A percentile compares a stretch with the other conserved stretches of the same genome.
Evolutionary conservation across 1,140 invertebrate genomes (phyloP).

Genomic region (Aphelenchoides fujianensis): DNA sequence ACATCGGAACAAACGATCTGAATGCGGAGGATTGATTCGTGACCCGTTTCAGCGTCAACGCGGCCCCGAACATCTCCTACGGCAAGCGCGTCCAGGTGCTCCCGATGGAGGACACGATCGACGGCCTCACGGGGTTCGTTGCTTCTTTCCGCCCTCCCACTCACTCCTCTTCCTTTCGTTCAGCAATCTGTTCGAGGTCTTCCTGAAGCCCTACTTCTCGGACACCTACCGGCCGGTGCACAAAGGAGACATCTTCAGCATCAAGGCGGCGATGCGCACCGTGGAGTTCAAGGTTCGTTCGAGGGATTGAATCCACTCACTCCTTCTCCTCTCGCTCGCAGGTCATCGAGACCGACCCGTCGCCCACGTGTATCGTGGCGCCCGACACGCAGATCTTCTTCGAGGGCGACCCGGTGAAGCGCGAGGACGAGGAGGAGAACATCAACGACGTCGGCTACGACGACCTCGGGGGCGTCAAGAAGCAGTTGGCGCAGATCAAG

Average conservation of each 20-base stretch:
- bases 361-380: constrained; percentile 95
- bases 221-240: constrained; percentile 98
- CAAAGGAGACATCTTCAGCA: constrained; percentile 95
- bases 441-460: constrained; percentile 97
- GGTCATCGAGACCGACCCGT: constrained; percentile 87
- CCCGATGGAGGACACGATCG: constrained; percentile 97
- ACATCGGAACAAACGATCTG: too few species aligned
- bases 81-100: constrained; percentile 96
- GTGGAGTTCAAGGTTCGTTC: constrained; percentile 96
- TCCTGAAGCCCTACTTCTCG: constrained; percentile 96
- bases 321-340: constrained; percentile 29
- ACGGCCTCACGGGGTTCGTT: constrained; percentile 92
- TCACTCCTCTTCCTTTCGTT: too few species aligned
- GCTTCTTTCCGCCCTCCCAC: too few species aligned
- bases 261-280: constrained; percentile 93
- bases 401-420: constrained; percentile 95
- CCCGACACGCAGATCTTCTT: constrained; percentile 98
- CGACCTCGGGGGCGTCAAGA: constrained; percentile 96
- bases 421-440: constrained; percentile 97
- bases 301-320: constrained; percentile 10
- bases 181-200: constrained; percentile 94
- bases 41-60: constrained; percentile 65
- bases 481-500: constrained; percentile 98
- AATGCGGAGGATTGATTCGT: too few species aligned
- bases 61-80: constrained; percentile 95